These are phyloP conservation scores for Oncopeltus fasciatus DNA, from an alignment of 1,140 invertebrate genomes.

Conservation along the genomic window DNA sequence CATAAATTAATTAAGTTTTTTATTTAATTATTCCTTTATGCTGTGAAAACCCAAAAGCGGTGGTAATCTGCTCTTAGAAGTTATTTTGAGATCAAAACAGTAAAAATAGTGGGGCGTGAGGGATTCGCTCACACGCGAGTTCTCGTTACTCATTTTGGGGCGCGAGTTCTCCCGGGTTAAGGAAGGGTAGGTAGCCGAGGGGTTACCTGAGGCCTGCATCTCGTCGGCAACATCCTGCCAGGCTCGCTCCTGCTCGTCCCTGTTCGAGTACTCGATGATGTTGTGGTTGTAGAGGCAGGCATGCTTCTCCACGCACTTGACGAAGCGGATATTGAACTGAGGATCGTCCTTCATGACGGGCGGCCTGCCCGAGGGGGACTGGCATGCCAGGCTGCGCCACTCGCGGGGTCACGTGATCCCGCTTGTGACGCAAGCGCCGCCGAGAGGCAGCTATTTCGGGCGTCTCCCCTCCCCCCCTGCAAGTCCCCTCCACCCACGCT, in stretches of 20 bases:
- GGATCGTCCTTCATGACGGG: slow-evolving; percentile 25
- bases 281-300: slow-evolving; percentile 30
- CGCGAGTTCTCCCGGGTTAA: too few relatives aligned
- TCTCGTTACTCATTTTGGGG: too few relatives aligned
- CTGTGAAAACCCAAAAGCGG: too few relatives aligned
- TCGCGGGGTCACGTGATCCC: background rate
- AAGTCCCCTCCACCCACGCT: background rate
- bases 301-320: slow-evolving; percentile 29
- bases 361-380: background rate
- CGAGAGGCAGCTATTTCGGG: background rate
- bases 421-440: background rate
- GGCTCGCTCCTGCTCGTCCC: slow-evolving; percentile 30
- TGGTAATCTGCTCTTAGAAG: too few relatives aligned
- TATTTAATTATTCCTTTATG: too few relatives aligned
- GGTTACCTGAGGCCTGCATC: slow-evolving; percentile 3
- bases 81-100: too few relatives aligned
- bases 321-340: slow-evolving; percentile 31
- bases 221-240: slow-evolving; percentile 27
- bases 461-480: background rate
- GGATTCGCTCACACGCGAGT: too few relatives aligned
- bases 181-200: too few relatives aligned
- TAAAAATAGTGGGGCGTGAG: too few relatives aligned
- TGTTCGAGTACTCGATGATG: slow-evolving; percentile 30
- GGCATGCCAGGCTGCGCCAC: background rate
- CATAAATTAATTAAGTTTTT: too few relatives aligned